These are phyloP conservation scores for Acleris literana DNA, from an alignment of 2,888 invertebrate genomes.

Conservation along the genomic window DNA sequence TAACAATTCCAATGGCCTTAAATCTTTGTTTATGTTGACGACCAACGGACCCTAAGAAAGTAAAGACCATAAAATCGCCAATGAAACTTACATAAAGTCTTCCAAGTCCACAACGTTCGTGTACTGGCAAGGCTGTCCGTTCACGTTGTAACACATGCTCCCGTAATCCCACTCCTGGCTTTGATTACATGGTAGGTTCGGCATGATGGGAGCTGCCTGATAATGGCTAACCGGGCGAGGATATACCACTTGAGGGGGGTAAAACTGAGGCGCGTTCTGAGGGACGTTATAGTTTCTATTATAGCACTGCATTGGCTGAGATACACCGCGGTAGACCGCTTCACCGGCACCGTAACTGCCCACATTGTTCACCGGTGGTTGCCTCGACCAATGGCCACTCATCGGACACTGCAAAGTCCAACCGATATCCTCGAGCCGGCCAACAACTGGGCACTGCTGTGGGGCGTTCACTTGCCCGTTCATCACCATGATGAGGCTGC, in stretches of 20 bases:
- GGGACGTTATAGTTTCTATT: slow-evolving; percentile 50
- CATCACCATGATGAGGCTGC: slow-evolving; percentile 63
- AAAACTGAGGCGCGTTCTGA: slow-evolving; percentile 52
- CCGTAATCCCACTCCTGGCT: slow-evolving; percentile 84
- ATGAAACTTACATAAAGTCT: slow-evolving; percentile 88
- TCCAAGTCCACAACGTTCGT: slow-evolving; percentile 87
- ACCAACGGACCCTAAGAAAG: neutral
- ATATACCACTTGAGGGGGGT: slow-evolving; percentile 48
- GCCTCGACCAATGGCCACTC: slow-evolving; percentile 61
- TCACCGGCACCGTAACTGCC: slow-evolving; percentile 55
- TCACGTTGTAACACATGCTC: slow-evolving; percentile 86
- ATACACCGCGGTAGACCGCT: slow-evolving; percentile 47
- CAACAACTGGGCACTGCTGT: slow-evolving; percentile 61
- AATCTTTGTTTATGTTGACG: too few relatives aligned
- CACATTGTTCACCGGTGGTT: slow-evolving; percentile 49
- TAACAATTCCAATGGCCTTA: neutral
- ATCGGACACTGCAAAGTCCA: slow-evolving; percentile 70
- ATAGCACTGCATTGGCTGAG: slow-evolving; percentile 59
- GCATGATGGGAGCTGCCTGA: slow-evolving; percentile 51
- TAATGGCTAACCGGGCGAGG: slow-evolving; percentile 49
- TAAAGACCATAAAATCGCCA: neutral
- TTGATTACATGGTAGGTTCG: slow-evolving; percentile 77
- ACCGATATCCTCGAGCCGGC: slow-evolving; percentile 56
- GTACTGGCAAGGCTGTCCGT: slow-evolving; percentile 86
- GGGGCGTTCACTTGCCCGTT: slow-evolving; percentile 51